Conservation (phyloP, 2,888 invertebrate species). For the Epicampocera succincta region DNA sequence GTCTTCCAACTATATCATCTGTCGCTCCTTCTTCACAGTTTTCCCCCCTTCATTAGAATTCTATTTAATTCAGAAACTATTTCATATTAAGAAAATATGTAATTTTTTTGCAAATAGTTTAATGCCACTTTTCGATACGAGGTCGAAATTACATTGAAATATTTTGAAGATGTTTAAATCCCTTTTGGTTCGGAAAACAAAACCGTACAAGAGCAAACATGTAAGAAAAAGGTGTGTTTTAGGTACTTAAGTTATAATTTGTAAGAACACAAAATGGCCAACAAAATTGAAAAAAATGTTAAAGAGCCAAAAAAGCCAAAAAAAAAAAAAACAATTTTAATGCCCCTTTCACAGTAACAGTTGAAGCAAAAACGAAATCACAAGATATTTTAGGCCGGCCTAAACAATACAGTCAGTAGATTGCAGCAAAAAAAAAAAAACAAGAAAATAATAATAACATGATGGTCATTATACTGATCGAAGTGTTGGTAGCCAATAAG, state of each 20-base stretch:
- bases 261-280: conserved; percentile 43
- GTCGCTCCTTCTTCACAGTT: too few species aligned
- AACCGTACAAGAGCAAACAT: neutral
- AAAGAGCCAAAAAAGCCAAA: neutral
- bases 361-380: conserved; percentile 30
- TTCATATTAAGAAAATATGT: too few species aligned
- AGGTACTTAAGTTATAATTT: conserved; percentile 74
- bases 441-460: conserved; percentile 5
- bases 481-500: conserved; percentile 35
- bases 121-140: too few species aligned
- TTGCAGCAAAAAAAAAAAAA: conserved; percentile 23
- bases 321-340: neutral
- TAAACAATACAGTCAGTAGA: neutral
- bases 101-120: too few species aligned
- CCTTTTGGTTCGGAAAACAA: neutral
- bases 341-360: conserved; percentile 9
- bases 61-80: too few species aligned
- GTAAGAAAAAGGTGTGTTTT: conserved; percentile 75
- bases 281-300: conserved; percentile 49
- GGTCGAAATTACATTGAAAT: too few species aligned
- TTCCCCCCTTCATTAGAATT: too few species aligned
- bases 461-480: conserved; percentile 51
- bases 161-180: neutral
- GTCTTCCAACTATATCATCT: too few species aligned
- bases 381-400: conserved; percentile 22